phyloP scores from a whole-genome alignment of 2,888 invertebrate genomes.

The Aelia acuminata region DNA sequence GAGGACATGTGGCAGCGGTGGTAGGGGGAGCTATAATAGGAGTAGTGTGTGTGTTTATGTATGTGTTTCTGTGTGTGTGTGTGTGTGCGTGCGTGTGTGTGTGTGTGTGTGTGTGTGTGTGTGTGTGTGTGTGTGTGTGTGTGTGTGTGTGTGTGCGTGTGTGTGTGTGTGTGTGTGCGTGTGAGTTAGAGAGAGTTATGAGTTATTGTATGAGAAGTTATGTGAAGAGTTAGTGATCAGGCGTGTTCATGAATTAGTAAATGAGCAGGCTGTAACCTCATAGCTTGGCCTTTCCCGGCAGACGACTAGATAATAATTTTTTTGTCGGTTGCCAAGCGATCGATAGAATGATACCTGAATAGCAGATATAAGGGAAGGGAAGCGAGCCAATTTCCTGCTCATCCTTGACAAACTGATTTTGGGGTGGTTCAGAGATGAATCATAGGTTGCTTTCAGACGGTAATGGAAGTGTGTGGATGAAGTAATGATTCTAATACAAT shows the following conservation, averaged over 20 bases:
- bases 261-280: background rate
- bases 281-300: background rate
- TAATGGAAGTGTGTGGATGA: background rate
- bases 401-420: background rate
- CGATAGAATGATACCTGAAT: background rate
- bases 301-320: background rate
- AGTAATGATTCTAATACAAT: background rate
- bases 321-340: background rate
- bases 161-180: background rate
- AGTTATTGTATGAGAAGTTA: background rate
- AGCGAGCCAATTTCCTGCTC: background rate
- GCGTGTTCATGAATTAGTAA: background rate
- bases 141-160: background rate
- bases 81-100: background rate
- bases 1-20: constrained; percentile 33
- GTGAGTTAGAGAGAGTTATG: background rate
- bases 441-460: background rate
- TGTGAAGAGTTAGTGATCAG: background rate
- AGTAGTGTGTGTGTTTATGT: constrained; percentile 10
- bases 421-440: background rate
- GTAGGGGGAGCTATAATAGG: constrained; percentile 59
- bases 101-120: constrained; percentile 16
- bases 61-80: background rate
- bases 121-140: background rate
- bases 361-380: background rate